These are phyloP conservation scores for Drosophila pallidifrons DNA, from an alignment of 1,140 invertebrate species.

Conservation along the genomic window DNA sequence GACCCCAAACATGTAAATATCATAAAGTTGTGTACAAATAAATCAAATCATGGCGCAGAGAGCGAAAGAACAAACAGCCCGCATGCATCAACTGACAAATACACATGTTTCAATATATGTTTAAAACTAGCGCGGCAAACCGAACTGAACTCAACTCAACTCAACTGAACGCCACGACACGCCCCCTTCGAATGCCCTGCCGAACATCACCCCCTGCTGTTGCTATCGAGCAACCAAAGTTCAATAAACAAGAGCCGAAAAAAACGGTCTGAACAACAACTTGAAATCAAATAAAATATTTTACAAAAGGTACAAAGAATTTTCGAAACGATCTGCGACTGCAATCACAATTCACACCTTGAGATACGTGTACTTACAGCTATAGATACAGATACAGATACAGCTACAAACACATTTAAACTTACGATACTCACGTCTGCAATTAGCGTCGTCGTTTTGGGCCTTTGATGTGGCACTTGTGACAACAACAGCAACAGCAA, in stretches of 20 bases:
- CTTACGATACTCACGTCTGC: conserved; percentile 40
- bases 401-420: conserved; percentile 26
- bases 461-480: conserved; percentile 70
- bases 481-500: conserved; percentile 46
- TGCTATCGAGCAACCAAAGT: conserved; percentile 65
- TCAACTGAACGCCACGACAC: neutral
- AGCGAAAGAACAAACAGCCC: conserved; percentile 70
- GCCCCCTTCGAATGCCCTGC: neutral
- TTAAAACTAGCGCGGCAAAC: conserved; percentile 46
- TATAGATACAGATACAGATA: conserved; percentile 35
- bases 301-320: conserved; percentile 39
- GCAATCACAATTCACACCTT: conserved; percentile 75
- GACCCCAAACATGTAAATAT: conserved; percentile 72
- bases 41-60: conserved; percentile 71
- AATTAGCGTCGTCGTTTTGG: conserved; percentile 68
- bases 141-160: conserved; percentile 1
- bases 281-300: conserved; percentile 72
- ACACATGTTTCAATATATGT: conserved; percentile 74
- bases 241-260: conserved; percentile 70
- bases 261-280: conserved; percentile 20
- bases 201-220: neutral
- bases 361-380: conserved; percentile 31
- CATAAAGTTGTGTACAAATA: conserved; percentile 80
- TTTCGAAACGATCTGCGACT: conserved; percentile 6
- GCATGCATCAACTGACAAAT: conserved; percentile 64